Evolutionary conservation across 2,797 vertebrate species (phyloP).

Genomic region (Huso huso): DNA sequence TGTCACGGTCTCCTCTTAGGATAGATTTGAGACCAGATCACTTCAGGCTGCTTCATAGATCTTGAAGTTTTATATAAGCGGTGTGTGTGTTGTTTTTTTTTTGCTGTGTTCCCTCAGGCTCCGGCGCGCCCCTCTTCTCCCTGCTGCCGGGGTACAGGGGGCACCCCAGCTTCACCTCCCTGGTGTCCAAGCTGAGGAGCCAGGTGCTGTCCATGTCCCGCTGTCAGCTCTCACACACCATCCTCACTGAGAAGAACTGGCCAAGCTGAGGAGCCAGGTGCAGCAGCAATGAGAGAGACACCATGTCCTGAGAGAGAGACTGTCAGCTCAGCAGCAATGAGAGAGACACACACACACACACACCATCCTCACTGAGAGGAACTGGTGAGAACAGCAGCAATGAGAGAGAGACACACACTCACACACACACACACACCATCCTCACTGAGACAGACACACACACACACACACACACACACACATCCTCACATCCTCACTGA

Average conservation of each 20-base stretch:
- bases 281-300: no score
- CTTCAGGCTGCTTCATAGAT: not conserved
- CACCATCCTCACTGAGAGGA: no score
- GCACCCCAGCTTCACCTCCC: constrained; percentile 72
- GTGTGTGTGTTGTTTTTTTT: not conserved
- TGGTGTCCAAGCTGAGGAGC: constrained; percentile 74
- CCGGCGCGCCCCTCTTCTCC: constrained; percentile 69
- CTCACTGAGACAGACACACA: no score
- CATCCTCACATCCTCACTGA: no score
- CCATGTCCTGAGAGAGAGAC: no score
- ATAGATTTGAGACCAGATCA: not conserved
- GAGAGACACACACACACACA: no score
- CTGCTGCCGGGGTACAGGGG: constrained; percentile 78
- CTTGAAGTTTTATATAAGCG: not conserved
- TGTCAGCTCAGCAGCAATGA: no score
- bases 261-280: constrained; percentile 63
- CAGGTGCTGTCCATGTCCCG: constrained; percentile 81
- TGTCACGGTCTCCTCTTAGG: not conserved
- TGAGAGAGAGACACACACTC: no score
- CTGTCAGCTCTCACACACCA: constrained; percentile 82
- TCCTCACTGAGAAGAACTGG: constrained; percentile 90
- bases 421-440: no score
- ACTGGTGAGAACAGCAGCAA: no score
- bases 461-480: no score
- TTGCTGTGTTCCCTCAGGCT: constrained; percentile 40